These are phyloP conservation scores for Acipenser oxyrinchus DNA, from an alignment of 2,797 vertebrate genomes.

Conservation along the genomic window DNA sequence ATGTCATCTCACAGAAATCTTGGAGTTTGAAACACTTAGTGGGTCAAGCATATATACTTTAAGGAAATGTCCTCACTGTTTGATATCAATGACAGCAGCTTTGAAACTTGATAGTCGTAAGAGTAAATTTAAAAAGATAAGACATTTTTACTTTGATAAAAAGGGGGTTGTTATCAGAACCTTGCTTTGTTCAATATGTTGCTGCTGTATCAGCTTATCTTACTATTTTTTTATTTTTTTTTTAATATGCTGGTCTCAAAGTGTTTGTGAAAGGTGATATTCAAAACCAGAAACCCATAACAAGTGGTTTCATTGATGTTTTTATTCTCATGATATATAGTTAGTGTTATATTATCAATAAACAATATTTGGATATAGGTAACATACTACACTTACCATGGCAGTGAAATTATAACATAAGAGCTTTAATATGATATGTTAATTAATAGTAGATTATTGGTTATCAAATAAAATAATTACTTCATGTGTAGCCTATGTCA, in stretches of 20 bases:
- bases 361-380: too few species aligned
- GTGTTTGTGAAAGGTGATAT: too few species aligned
- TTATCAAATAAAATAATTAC: too few species aligned
- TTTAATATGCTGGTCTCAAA: conserved; percentile 6
- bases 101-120: conserved; percentile 7
- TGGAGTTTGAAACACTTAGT: neutral
- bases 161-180: conserved; percentile 19
- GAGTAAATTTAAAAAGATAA: conserved; percentile 21
- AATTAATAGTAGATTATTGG: too few species aligned
- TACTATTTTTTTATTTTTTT: conserved; percentile 10
- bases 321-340: too few species aligned
- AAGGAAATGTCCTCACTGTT: conserved; percentile 19
- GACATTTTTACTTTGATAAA: conserved; percentile 11
- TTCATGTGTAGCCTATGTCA: too few species aligned
- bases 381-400: too few species aligned
- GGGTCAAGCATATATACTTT: conserved; percentile 8
- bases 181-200: conserved; percentile 28
- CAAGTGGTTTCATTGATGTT: too few species aligned
- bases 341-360: too few species aligned
- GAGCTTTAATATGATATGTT: too few species aligned
- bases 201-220: neutral
- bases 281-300: too few species aligned
- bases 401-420: too few species aligned
- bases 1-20: neutral
- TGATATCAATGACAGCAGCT: conserved; percentile 16